phyloP scores from a whole-genome alignment of 2,888 invertebrate species.

The Fragum whitleyi region DNA sequence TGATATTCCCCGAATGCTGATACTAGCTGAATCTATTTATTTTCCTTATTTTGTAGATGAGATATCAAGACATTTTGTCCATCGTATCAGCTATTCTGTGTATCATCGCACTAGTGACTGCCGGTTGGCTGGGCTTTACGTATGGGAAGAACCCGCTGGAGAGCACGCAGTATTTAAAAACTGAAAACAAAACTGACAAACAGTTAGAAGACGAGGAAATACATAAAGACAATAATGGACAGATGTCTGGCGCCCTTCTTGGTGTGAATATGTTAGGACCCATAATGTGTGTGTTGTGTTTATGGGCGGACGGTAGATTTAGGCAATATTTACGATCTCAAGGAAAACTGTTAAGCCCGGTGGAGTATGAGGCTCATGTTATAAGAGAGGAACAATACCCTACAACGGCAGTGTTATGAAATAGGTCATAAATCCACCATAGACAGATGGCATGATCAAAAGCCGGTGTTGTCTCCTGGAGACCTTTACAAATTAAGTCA shows the following conservation, averaged over 20 bases:
- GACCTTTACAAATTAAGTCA: too few species aligned
- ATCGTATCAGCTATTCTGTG: not conserved
- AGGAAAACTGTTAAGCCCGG: not conserved
- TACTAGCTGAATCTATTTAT: too few species aligned
- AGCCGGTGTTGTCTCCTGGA: too few species aligned
- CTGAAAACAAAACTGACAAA: not conserved
- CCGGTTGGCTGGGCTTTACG: constrained; percentile 13
- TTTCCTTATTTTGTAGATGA: constrained; percentile 18
- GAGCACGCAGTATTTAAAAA: not conserved
- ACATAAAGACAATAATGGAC: not conserved
- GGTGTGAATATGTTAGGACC: not conserved
- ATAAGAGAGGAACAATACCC: not conserved
- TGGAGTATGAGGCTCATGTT: not conserved
- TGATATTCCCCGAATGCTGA: too few species aligned
- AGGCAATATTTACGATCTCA: constrained; percentile 4
- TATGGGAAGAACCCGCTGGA: not conserved
- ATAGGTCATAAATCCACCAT: too few species aligned
- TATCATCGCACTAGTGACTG: not conserved
- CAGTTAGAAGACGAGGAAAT: not conserved
- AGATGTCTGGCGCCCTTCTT: not conserved
- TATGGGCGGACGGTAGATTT: constrained; percentile 1
- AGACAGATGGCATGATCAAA: too few species aligned
- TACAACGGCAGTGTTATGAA: too few species aligned
- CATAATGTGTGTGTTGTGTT: not conserved
- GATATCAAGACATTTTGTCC: constrained; percentile 1